Base-by-base conservation (phyloP, 2,797 vertebrate species). In the Lagorchestes hirsutus region DNA sequence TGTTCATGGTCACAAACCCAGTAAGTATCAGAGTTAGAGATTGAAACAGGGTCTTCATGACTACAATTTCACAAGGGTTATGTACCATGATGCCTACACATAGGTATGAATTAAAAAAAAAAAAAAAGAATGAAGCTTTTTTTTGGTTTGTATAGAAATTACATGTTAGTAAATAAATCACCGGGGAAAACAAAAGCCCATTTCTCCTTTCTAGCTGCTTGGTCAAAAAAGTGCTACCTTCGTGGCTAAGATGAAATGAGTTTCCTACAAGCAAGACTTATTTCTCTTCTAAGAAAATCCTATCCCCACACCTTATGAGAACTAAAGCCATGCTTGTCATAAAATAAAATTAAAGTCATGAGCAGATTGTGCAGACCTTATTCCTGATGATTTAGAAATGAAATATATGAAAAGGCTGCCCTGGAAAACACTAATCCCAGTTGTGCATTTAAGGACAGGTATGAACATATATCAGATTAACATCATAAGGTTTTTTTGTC, bases 391-490 rank as follows among this genome's bases (percentile, higher is more conserved):
- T 31, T 93, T 95, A 95, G 59, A 67, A 96, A 93, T 91, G 96
- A 82, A 14, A 31, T 92, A 9, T 93, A 50, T 57, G 56, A 94
- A 93, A 93, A 92, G n/a, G 55, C 12, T 94, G 4, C 52, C 93
- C 94, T 97, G 27, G 58, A 97, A 97, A 95, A 92, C 24, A 91
- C 0, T 96, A 95, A 95, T 95, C 40, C 93, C 93, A 92, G 28
- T n/a, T 93, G 46, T 96, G 29, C 82, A 97, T 95, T 95, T 94
- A 95, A 97, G 55, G 90, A 97, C 62, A 95, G 55, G 87, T 54
- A 97, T 98, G 97, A 93, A 97, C 92, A 93, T 96, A 96, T 93
- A 95, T 96, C 82, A 91, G 59, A 94, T 97, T 97, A 97, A 96
- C 92, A 97, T 95, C 94, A 50, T 92, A 95, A 97, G 92, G 74